A percentile compares a stretch with the other conserved stretches of the same genome.
phyloP scores from a whole-genome alignment of 2,888 invertebrate species.

The Patella depressa region DNA sequence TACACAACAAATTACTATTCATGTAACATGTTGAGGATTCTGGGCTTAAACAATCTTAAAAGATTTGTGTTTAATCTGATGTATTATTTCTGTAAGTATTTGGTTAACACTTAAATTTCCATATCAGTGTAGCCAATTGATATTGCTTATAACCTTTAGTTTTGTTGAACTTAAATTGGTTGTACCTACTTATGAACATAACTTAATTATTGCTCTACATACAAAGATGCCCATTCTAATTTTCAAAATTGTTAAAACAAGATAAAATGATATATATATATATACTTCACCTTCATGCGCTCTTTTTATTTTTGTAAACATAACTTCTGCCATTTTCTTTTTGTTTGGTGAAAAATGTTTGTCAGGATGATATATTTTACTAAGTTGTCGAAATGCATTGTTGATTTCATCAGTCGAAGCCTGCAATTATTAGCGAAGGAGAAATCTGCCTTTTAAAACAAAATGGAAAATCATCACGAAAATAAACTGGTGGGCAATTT shows the following conservation, averaged over 20 bases:
- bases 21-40: neutral
- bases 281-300: conserved; percentile 86
- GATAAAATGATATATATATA: neutral
- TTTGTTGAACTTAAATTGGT: no score
- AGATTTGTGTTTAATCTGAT: neutral
- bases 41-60: neutral
- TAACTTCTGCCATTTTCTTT: conserved; percentile 87
- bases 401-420: conserved; percentile 93
- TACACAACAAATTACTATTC: neutral
- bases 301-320: conserved; percentile 86
- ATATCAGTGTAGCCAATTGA: no score
- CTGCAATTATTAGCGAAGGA: conserved; percentile 74
- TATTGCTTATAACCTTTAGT: no score
- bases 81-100: no score
- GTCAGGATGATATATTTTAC: conserved; percentile 96
- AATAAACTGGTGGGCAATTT: conserved; percentile 19
- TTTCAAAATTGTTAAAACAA: neutral
- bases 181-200: no score
- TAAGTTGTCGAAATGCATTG: conserved; percentile 91
- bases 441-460: neutral
- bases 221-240: no score
- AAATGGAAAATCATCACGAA: neutral
- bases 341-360: conserved; percentile 87
- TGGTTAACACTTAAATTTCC: no score
- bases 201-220: no score